Conservation (phyloP, 2,113 vertebrate species). For the Eulemur macaco region DNA sequence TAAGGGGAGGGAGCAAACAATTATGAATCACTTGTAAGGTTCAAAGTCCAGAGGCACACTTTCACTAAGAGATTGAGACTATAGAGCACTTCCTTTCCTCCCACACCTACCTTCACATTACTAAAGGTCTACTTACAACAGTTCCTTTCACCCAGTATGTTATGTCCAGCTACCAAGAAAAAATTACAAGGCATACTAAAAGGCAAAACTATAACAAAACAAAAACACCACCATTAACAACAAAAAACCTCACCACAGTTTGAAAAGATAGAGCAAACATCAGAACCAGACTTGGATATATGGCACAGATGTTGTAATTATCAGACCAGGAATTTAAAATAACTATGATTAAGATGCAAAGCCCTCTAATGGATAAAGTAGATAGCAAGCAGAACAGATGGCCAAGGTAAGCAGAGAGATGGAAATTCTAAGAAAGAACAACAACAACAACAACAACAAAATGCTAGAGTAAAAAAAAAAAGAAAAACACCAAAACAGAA, state of each 20-base stretch:
- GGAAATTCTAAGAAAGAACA: not conserved
- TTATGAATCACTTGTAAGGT: not conserved
- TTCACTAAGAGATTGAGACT: not conserved
- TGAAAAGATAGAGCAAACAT: too few species aligned
- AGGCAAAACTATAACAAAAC: not conserved
- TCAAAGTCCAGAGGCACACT: not conserved
- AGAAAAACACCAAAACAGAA: not conserved
- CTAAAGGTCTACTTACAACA: not conserved
- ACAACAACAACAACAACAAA: not conserved
- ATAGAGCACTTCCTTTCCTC: not conserved
- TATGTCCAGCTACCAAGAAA: not conserved
- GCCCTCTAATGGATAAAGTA: not conserved
- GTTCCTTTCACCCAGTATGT: not conserved
- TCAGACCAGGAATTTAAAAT: too few species aligned
- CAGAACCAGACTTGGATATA: too few species aligned
- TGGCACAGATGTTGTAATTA: too few species aligned
- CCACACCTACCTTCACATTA: not conserved
- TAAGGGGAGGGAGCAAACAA: not conserved
- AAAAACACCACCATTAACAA: not conserved
- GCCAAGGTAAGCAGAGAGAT: not conserved
- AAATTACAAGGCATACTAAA: not conserved
- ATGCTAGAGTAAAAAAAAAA: not conserved
- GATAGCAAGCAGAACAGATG: not conserved
- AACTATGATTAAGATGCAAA: not conserved
- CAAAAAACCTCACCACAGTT: not conserved